Conservation (phyloP, 2,888 invertebrate genomes). For the Tridacna gigas region DNA sequence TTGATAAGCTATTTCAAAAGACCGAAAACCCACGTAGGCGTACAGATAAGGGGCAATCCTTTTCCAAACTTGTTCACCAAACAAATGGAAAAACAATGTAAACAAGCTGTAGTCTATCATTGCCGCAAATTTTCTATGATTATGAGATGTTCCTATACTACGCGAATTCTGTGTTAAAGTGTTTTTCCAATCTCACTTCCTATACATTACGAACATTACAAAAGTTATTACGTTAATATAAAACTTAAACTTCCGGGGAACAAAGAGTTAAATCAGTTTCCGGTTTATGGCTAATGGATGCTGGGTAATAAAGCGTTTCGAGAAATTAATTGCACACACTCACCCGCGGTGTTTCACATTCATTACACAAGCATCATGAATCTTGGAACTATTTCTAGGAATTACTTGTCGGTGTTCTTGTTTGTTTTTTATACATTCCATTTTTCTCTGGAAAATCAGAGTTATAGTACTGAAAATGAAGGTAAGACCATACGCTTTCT, state of each 20-base stretch:
- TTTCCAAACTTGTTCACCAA: too few species aligned
- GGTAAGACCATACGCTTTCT: neutral
- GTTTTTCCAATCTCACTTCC: too few species aligned
- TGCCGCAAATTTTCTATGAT: too few species aligned
- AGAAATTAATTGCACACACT: neutral
- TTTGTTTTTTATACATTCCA: neutral
- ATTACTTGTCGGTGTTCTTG: neutral
- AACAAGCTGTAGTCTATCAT: too few species aligned
- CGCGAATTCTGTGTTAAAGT: too few species aligned
- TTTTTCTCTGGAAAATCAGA: neutral
- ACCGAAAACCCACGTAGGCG: too few species aligned
- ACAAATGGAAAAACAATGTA: too few species aligned
- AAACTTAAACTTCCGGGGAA: neutral
- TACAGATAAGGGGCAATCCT: too few species aligned
- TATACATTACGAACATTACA: too few species aligned
- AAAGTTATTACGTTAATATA: too few species aligned
- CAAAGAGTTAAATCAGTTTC: neutral
- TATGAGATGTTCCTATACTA: too few species aligned
- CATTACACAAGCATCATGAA: constrained; percentile 3
- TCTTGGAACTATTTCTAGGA: neutral
- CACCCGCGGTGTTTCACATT: neutral
- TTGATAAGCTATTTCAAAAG: too few species aligned
- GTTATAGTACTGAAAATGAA: neutral
- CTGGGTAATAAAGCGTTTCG: neutral
- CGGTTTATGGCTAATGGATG: neutral